Evolutionary conservation across 1,140 invertebrate species (phyloP).

Genomic region (Lasioglossum albipes): DNA sequence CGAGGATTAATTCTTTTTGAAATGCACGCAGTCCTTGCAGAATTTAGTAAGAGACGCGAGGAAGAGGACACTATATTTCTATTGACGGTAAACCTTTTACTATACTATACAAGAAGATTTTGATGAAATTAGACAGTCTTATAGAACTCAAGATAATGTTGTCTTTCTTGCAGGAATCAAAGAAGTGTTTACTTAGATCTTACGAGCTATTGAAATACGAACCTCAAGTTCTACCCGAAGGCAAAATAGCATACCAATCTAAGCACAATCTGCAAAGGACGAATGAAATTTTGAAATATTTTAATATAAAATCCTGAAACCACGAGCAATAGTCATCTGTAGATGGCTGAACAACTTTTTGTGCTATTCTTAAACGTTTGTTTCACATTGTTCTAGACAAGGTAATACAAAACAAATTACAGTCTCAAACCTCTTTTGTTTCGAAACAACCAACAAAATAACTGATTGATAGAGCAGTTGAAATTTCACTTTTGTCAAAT

Average conservation of each 20-base stretch:
- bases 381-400: neutral
- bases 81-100: conserved; percentile 16
- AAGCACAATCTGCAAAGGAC: conserved; percentile 5
- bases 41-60: conserved; percentile 82
- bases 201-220: conserved; percentile 11
- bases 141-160: too few species aligned
- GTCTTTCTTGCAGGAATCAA: neutral
- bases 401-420: neutral
- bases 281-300: neutral
- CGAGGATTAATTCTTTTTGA: conserved; percentile 87
- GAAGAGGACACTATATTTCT: neutral
- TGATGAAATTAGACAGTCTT: too few species aligned
- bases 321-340: neutral
- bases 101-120: neutral
- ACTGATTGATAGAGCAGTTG: too few species aligned
- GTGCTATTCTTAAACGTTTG: neutral
- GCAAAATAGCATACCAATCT: neutral
- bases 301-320: neutral
- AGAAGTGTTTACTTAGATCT: neutral
- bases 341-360: neutral
- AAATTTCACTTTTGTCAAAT: too few species aligned
- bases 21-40: conserved; percentile 86
- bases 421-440: neutral
- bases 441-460: too few species aligned
- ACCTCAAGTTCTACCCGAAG: conserved; percentile 9